Base-by-base conservation (phyloP, 2,888 invertebrate species). In the Drosophila koepferae region DNA sequence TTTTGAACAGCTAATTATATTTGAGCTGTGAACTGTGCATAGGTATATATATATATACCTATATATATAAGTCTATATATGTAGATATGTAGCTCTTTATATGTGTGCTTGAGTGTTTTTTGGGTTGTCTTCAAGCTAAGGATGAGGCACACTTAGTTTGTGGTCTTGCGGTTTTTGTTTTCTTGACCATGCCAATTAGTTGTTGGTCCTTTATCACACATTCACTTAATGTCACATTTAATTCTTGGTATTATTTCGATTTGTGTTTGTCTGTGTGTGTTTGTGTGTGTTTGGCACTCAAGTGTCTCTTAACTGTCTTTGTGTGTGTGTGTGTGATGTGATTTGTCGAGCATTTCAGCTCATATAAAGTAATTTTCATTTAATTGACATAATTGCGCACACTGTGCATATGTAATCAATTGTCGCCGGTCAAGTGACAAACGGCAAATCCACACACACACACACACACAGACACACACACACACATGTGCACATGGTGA, bases 361-460 rank as follows among this genome's bases (percentile, higher is more conserved):
- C 51, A 59, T 53, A 77, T 74, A 83, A 86, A 86, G 86, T 90
- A 86, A 88, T 86, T 86, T 90, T 83, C 81, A 75, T 90, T 88
- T 88, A 86, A 86, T 86, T 86, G 86, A 86, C 86, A 86, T 90
- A 86, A 86, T 86, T 86, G 77, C 83, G 88, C 65, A 88, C 83
- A 86, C 90, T 86, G 81, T 81, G 89, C 89, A 86, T 90, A 90
- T 88, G 74, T 83, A 86, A 86, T 86, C 86, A 90, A 80, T 85
- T 86, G 89, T 77, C 82, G 81, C 60, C 61, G 74, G 16, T 63
- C 62, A 70, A 70, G 69, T 81, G 78, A 58, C 80, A 80, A 67
- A 78, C 70, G 80, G 51, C 66, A 77, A 63, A 48, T 46, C 8
- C 46, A 28, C 71, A 53, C 44, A 34, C 43, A 53, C 41, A 60